Base-by-base conservation (phyloP, 2,797 vertebrate species). In the Chaenodraco wilsoni region DNA sequence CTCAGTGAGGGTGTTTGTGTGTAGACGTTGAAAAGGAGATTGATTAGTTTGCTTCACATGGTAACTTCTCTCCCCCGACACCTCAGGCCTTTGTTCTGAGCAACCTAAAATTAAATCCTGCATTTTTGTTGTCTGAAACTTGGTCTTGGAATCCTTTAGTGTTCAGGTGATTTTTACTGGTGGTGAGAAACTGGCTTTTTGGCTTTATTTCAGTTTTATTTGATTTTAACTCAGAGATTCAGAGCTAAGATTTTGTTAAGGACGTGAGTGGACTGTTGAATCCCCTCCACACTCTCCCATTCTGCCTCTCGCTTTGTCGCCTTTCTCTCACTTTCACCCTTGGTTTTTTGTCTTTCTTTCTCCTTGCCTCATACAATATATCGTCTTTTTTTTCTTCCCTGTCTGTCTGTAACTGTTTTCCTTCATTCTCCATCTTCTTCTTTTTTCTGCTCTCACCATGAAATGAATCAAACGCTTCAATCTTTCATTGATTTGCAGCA, bases 171-270 rank as follows among this genome's bases (percentile, higher is more conserved):
- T 76, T 82, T 27, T 83, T 56, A 52, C 62, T 54, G 72, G 60
- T 27, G 67, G 67, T 70, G 70, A 54, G 51, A 82, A 89, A 82
- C 82, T 23, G 23, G 23, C 21, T 69, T 81, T 84, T 57, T 80
- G 65, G 76, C 80, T 88, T 87, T 65, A 66, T 78, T 87, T 85
- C 69, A 77, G 55, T 88, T 87, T 85, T 74, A 86, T 90, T 85
- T 87, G 78, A 89, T 88, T 84, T 81, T 71, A 69, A 74, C 84
- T 72, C 44, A 3, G 3, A 79, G 71, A 85, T 65, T 84, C 72
- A 48, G 70, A 55, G 77, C 64, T 76, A 60, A 78, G 81, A 88
- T 87, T 89, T 82, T 70, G 76, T 86, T 81, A 66, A 50, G 61
- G 76, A 78, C 54, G 76, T 74, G 83, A 81, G 58, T 75, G 69